phyloP scores from a whole-genome alignment of 2,113 vertebrate genomes.

The Eurypyga helias region DNA sequence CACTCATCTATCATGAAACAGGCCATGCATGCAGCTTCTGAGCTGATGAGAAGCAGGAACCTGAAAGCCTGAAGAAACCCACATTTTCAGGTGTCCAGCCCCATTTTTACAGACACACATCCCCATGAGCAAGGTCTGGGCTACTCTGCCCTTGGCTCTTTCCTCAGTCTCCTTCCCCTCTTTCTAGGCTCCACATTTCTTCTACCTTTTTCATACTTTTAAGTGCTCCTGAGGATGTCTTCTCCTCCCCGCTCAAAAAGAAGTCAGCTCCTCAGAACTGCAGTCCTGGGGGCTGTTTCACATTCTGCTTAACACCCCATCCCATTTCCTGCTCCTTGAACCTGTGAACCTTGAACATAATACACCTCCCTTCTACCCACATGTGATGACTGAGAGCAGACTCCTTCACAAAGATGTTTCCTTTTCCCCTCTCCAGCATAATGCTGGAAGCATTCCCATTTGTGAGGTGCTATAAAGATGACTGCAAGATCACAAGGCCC shows the following conservation, averaged over 20 bases:
- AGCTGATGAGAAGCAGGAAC: not conserved
- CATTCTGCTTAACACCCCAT: not conserved
- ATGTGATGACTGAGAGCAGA: not conserved
- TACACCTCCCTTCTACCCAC: not conserved
- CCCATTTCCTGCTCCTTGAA: not conserved
- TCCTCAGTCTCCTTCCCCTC: not conserved
- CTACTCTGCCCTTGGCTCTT: not conserved
- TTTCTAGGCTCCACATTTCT: not conserved
- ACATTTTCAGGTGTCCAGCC: not conserved
- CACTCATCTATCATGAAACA: not conserved
- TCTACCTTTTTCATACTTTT: not conserved
- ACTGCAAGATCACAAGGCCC: not conserved
- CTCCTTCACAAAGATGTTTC: not conserved
- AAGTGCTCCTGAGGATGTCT: not conserved
- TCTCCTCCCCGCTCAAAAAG: not conserved
- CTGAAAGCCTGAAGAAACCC: not conserved
- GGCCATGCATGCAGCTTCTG: not conserved
- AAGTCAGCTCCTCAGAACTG: not conserved
- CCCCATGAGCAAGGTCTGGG: not conserved
- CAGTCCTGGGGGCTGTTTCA: not conserved
- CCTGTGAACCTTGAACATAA: conserved; percentile 1
- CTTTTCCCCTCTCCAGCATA: not conserved
- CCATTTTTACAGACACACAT: not conserved
- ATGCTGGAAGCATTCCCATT: conserved; percentile 28
- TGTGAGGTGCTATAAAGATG: not conserved